Evolutionary conservation across 2,888 invertebrate species (phyloP), one percentile per base, ranked within the genome.

Genomic region (Crocallis elinguaria): DNA sequence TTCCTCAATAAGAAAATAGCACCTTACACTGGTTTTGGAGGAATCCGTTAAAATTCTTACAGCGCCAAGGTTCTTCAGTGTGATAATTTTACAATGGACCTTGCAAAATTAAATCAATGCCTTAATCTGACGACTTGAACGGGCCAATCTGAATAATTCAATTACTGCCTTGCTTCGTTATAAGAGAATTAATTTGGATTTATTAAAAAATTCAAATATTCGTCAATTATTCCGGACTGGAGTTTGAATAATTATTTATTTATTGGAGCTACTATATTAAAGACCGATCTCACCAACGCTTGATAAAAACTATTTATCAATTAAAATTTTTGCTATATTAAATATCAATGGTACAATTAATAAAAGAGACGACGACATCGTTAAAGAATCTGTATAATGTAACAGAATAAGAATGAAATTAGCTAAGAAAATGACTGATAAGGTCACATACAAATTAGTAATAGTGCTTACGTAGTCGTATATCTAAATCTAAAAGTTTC

Each of bases 71-170:
- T 32, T 5, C 43, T 43, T 17, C 3, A 32, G 7, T 13, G 8
- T 39, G 27, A 35, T 33, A 23, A 29, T 44, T 48, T 45, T 13
- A 21, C 25, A 21, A 27, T 23, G 33, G 46, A 69, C 65, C 62
- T 65, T 60, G 70, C 69, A 67, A 76, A 80, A 79, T 80, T 76
- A 75, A 82, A 81, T 79, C 76, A 79, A 72, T 80, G 76, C 72
- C 73, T 78, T 79, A 79, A 83, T 81, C 80, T 76, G 73, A 76
- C 64, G 74, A 81, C 72, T 84, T 70, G 69, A 77, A 79, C 75
- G 71, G 71, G 78, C 70, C 76, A 77, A 86, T 85, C 78, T 82
- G 76, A 82, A 80, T 86, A 85, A 86, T 79, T 75, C 74, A 78
- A 82, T 87, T 78, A 77, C 71, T 62, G 69, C 64, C 65, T 75